Evolutionary conservation across 2,888 invertebrate genomes (phyloP).

Genomic region (Acrocera orbiculus): DNA sequence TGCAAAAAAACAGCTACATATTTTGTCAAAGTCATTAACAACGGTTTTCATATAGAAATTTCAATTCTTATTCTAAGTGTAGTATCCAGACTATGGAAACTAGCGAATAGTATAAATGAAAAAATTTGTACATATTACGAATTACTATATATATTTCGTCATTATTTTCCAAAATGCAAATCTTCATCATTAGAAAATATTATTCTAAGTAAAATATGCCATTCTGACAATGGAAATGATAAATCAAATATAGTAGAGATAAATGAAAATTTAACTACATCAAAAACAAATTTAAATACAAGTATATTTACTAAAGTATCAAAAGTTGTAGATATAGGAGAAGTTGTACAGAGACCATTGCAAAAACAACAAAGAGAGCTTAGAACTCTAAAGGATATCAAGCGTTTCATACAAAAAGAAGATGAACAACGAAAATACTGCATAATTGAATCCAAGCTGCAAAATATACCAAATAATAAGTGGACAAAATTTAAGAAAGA

Average conservation of each 20-base stretch:
- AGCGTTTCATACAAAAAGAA: no score
- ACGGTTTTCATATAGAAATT: conserved; percentile 23
- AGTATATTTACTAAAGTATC: background rate
- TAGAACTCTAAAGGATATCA: no score
- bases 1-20: conserved; percentile 20
- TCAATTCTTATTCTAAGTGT: conserved; percentile 21
- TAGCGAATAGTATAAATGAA: conserved; percentile 16
- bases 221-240: background rate
- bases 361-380: no score
- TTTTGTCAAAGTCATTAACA: conserved; percentile 19
- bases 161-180: conserved; percentile 17
- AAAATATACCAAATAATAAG: no score
- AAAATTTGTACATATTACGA: conserved; percentile 18
- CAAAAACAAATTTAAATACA: background rate
- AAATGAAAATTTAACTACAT: background rate
- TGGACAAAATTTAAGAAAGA: no score
- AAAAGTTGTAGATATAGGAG: no score
- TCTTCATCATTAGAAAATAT: conserved; percentile 14
- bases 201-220: conserved; percentile 16
- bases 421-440: no score
- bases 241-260: background rate
- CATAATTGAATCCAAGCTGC: no score
- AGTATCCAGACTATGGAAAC: conserved; percentile 19
- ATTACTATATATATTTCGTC: conserved; percentile 13
- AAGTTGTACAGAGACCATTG: no score